phyloP scores from a whole-genome alignment of 2,888 invertebrate species.

The Drosophila rellima region DNA sequence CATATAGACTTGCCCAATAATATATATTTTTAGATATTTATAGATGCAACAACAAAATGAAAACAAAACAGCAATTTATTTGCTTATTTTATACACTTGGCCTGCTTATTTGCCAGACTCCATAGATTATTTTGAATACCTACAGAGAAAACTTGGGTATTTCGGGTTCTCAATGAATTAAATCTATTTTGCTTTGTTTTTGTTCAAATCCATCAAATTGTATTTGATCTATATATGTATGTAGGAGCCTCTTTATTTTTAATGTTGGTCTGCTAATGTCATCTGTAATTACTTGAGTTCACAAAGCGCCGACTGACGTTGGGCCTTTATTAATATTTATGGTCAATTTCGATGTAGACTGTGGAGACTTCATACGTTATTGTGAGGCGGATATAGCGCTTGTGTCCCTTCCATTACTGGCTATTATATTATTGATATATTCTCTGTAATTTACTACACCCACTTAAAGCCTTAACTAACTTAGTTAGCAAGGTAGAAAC shows the following conservation, averaged over 20 bases:
- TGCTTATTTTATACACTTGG: constrained; percentile 30
- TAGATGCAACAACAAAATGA: constrained; percentile 47
- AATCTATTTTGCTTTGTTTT: neutral
- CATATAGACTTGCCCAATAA: constrained; percentile 1
- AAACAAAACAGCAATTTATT: constrained; percentile 36
- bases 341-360: constrained; percentile 46
- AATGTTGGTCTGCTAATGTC: constrained; percentile 33
- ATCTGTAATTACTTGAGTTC: constrained; percentile 43
- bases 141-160: neutral
- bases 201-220: neutral
- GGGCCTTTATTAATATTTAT: constrained; percentile 63
- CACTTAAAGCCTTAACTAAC: constrained; percentile 1
- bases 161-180: neutral
- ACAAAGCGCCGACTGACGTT: constrained; percentile 23
- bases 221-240: neutral
- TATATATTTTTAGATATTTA: constrained; percentile 19
- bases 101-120: constrained; percentile 41
- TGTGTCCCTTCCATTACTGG: neutral
- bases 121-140: constrained; percentile 14
- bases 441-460: constrained; percentile 40
- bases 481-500: neutral
- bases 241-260: constrained; percentile 7
- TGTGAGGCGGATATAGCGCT: neutral
- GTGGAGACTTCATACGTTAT: neutral
- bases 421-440: constrained; percentile 40